Evolutionary conservation across 2,797 vertebrate genomes (phyloP).

Genomic region (Mallotus villosus): DNA sequence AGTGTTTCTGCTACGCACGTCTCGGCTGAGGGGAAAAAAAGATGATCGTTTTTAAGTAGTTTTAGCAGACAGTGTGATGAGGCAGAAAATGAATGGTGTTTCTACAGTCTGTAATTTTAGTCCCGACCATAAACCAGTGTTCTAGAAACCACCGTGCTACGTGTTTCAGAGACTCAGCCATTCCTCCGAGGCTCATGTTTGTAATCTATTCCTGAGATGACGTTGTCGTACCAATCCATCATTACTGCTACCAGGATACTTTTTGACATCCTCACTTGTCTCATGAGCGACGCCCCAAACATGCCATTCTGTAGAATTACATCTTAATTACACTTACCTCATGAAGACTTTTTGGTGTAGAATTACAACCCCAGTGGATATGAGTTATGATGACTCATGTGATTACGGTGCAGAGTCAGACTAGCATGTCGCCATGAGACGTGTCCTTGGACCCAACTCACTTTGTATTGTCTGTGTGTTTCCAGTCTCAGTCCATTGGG

Average conservation of each 20-base stretch:
- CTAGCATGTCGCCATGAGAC: conserved; percentile 43
- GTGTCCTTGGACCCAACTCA: conserved; percentile 40
- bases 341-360: conserved; percentile 10
- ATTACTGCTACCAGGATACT: background rate
- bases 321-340: conserved; percentile 40
- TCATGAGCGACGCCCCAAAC: conserved; percentile 40
- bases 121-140: background rate
- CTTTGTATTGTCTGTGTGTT: conserved; percentile 27
- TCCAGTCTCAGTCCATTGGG: conserved; percentile 83
- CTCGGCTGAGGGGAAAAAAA: too few relatives aligned
- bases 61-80: background rate
- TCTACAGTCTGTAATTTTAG: background rate
- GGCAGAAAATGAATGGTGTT: background rate
- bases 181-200: background rate
- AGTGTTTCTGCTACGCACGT: too few relatives aligned
- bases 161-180: background rate
- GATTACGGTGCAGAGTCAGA: conserved; percentile 29
- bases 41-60: background rate
- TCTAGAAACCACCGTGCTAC: background rate
- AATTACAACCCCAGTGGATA: conserved; percentile 24
- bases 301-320: conserved; percentile 31
- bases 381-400: conserved; percentile 29
- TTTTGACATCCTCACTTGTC: conserved; percentile 29
- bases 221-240: background rate
- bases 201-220: too few relatives aligned